phyloP scores from a whole-genome alignment of 1,140 invertebrate genomes.

The Drosophila ohnishii region DNA sequence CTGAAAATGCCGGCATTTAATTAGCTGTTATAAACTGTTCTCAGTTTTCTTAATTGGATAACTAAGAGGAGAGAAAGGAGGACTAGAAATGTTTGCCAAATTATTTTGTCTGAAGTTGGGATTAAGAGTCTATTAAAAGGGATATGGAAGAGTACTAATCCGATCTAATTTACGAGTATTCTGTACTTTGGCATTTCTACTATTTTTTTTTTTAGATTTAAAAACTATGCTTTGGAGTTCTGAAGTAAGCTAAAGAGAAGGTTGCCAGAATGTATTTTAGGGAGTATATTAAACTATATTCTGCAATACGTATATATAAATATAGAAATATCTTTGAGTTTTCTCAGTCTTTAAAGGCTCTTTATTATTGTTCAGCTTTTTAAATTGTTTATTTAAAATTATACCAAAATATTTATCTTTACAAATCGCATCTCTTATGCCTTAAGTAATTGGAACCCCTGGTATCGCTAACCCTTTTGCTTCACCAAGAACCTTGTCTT shows the following conservation, averaged over 20 bases:
- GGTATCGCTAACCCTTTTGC: slow-evolving; percentile 4
- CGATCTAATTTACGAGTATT: slow-evolving; percentile 3
- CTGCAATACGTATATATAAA: too few relatives aligned
- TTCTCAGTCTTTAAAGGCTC: background rate
- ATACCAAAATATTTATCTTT: background rate
- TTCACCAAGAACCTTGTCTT: slow-evolving; percentile 7
- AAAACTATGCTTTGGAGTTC: background rate
- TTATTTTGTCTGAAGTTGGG: slow-evolving; percentile 21
- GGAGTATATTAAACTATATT: background rate
- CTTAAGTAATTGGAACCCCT: slow-evolving; percentile 15
- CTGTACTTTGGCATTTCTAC: background rate
- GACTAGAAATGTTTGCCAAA: slow-evolving; percentile 29
- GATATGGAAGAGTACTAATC: slow-evolving; percentile 3
- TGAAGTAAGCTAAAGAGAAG: background rate
- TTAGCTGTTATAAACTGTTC: slow-evolving; percentile 36
- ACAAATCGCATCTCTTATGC: background rate
- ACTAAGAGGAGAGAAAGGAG: background rate
- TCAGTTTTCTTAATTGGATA: slow-evolving; percentile 40
- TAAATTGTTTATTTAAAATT: background rate
- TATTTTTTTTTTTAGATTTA: background rate
- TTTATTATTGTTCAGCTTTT: background rate
- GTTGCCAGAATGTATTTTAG: background rate
- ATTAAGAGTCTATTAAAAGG: slow-evolving; percentile 32
- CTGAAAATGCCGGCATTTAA: slow-evolving; percentile 32
- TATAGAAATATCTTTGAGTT: too few relatives aligned